phyloP scores from a whole-genome alignment of 2,113 vertebrate species.

The Mesitornis unicolor region DNA sequence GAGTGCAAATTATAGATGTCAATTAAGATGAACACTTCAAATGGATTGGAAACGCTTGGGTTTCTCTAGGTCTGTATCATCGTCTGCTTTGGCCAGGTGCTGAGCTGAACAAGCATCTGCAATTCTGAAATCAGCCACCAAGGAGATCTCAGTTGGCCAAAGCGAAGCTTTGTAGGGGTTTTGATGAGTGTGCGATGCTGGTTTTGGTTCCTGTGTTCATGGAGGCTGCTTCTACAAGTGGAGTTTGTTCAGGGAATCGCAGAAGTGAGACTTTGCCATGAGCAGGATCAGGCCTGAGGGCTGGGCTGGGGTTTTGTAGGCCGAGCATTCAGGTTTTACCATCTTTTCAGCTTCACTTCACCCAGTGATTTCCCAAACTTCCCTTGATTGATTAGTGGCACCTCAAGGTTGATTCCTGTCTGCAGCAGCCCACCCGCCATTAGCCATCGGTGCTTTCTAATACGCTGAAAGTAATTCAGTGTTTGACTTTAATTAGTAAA shows the following conservation, averaged over 20 bases:
- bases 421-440: background rate
- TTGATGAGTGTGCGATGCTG: background rate
- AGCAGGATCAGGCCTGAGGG: background rate
- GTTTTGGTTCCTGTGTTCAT: background rate
- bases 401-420: background rate
- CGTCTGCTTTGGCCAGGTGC: background rate
- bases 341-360: background rate
- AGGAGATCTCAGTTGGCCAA: background rate
- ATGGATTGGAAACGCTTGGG: background rate
- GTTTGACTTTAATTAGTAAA: background rate
- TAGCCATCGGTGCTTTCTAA: background rate
- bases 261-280: background rate
- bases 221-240: background rate
- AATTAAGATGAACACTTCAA: background rate
- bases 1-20: background rate
- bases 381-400: background rate
- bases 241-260: background rate
- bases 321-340: background rate
- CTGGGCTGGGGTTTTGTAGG: background rate
- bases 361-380: background rate
- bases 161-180: background rate
- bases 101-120: background rate
- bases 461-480: background rate
- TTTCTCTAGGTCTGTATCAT: background rate
- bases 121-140: background rate